Evolutionary conservation across 2,888 invertebrate species (phyloP).

Genomic region (Cactoblastis cactorum): DNA sequence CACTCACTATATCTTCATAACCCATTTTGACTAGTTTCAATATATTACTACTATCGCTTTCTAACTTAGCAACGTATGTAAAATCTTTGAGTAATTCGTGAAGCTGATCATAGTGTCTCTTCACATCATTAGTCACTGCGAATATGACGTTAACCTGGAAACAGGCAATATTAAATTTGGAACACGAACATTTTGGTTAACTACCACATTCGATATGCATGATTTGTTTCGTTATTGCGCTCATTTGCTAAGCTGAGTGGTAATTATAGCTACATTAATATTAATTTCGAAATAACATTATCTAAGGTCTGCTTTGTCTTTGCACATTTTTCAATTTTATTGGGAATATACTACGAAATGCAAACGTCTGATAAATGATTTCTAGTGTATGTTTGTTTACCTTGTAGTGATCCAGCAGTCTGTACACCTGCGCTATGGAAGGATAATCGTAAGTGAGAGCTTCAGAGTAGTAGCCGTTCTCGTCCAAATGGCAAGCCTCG

Average conservation of each 20-base stretch:
- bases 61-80: conserved; percentile 87
- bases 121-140: conserved; percentile 87
- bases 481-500: conserved; percentile 84
- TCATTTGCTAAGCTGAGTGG: not conserved
- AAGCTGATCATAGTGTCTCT: conserved; percentile 83
- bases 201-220: not conserved
- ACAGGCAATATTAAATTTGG: conserved; percentile 11
- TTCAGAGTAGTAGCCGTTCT: conserved; percentile 82
- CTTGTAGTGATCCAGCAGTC: conserved; percentile 83
- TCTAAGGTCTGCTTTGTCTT: not conserved
- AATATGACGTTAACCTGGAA: conserved; percentile 90
- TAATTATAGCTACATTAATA: not conserved
- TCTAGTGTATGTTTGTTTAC: conserved; percentile 36
- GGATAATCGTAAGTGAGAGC: conserved; percentile 88
- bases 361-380: too few species aligned
- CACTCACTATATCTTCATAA: conserved; percentile 86
- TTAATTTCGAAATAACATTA: not conserved
- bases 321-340: not conserved
- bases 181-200: not conserved
- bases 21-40: conserved; percentile 89
- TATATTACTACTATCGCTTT: conserved; percentile 91
- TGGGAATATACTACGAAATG: too few species aligned
- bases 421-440: conserved; percentile 87
- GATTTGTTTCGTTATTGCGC: not conserved
- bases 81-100: conserved; percentile 84